A percentile compares a stretch with the other conserved stretches of the same genome.
These are phyloP conservation scores for Tympanoctomys barrerae DNA, from an alignment of 2,797 vertebrate genomes.

Conservation along the genomic window DNA sequence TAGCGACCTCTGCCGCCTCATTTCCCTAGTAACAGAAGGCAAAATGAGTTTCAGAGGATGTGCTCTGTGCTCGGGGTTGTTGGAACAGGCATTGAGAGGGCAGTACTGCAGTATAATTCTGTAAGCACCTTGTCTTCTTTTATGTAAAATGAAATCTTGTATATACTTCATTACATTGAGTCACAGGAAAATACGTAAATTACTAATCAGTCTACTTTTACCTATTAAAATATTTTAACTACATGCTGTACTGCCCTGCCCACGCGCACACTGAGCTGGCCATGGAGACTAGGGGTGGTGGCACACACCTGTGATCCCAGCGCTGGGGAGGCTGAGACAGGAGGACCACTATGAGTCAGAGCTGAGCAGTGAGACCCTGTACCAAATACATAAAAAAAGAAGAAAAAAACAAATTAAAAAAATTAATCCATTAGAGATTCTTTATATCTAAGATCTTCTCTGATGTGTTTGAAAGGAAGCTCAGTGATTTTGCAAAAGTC, in stretches of 20 bases:
- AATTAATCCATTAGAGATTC: background rate
- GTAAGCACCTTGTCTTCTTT: background rate
- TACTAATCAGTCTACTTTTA: background rate
- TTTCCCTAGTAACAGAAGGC: conserved; percentile 42
- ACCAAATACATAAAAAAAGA: no score
- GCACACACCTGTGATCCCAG: no score
- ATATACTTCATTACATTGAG: background rate
- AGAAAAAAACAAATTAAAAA: no score
- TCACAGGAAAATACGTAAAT: background rate
- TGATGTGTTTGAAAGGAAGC: background rate
- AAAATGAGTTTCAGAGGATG: background rate
- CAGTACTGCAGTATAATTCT: background rate
- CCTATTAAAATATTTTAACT: conserved; percentile 13
- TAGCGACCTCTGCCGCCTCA: background rate
- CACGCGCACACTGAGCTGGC: no score
- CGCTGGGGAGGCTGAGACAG: no score
- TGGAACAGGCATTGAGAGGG: background rate
- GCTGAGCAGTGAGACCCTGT: no score
- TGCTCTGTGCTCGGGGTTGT: background rate
- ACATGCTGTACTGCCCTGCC: no score
- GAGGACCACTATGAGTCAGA: no score
- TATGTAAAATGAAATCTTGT: conserved; percentile 10
- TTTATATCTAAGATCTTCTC: background rate
- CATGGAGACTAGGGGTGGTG: no score
- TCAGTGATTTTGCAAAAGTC: background rate